These are phyloP conservation scores for Muntiacus reevesi DNA, from an alignment of 2,113 vertebrate genomes.

Conservation along the genomic window DNA sequence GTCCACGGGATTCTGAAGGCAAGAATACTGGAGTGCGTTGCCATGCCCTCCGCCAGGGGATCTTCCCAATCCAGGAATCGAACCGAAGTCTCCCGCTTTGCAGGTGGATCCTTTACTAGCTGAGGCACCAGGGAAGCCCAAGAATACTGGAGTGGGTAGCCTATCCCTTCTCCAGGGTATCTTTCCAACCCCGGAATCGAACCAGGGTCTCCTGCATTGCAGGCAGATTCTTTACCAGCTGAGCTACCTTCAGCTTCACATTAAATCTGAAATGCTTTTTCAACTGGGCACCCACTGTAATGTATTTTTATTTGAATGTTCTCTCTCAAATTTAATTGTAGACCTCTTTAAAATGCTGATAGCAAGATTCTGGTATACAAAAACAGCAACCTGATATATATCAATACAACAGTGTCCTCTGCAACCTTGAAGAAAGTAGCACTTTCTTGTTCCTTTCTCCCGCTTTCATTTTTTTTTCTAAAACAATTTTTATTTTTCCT, in stretches of 20 bases:
- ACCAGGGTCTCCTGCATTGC: not conserved
- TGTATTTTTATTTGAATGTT: not conserved
- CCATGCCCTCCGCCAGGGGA: not conserved
- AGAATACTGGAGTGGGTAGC: not conserved
- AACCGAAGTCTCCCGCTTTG: not conserved
- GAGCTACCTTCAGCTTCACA: not conserved
- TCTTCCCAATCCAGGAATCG: not conserved
- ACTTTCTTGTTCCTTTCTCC: not conserved
- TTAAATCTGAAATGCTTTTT: not conserved
- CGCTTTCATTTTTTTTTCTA: not conserved
- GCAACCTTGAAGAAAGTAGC: not conserved
- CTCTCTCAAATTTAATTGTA: not conserved
- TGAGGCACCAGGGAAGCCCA: not conserved
- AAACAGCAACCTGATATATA: not conserved
- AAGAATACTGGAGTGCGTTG: not conserved
- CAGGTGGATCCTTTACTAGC: not conserved
- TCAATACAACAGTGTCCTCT: not conserved
- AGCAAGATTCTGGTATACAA: not conserved
- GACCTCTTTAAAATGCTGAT: not conserved
- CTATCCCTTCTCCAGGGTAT: not conserved
- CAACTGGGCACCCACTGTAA: rapidly evolving
- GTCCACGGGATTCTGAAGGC: not conserved
- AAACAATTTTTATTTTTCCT: not conserved
- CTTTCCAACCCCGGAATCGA: not conserved
- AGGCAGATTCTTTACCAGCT: not conserved